These are phyloP conservation scores for Cepaea hortensis DNA, from an alignment of 2,888 invertebrate species.

Conservation along the genomic window DNA sequence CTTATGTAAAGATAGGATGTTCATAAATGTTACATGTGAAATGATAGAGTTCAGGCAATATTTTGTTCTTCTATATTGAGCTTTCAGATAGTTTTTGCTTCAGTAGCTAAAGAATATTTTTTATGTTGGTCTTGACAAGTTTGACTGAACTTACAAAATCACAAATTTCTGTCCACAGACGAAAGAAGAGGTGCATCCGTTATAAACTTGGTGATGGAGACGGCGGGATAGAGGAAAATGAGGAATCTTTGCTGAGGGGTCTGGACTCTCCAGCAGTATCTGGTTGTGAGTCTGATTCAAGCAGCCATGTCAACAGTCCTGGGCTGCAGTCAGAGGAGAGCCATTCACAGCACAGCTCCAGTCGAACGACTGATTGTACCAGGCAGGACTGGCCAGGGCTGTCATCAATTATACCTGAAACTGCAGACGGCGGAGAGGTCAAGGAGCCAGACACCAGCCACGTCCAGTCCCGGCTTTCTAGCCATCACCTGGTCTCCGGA, in stretches of 20 bases:
- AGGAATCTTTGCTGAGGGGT: constrained; percentile 19
- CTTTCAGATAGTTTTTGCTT: background rate
- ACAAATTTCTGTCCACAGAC: constrained; percentile 60
- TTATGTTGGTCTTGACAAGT: background rate
- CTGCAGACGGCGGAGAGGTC: constrained; percentile 33
- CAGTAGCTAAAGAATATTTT: too few relatives aligned
- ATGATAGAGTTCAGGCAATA: too few relatives aligned
- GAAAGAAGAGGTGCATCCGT: constrained; percentile 79
- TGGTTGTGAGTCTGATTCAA: constrained; percentile 50
- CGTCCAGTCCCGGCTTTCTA: background rate
- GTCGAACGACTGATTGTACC: background rate
- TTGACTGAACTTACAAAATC: background rate
- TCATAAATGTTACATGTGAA: background rate
- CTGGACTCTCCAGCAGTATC: constrained; percentile 40
- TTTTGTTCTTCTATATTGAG: too few relatives aligned
- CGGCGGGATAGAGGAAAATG: constrained; percentile 36
- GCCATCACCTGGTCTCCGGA: constrained; percentile 5
- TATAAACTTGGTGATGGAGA: constrained; percentile 68
- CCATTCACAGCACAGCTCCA: background rate
- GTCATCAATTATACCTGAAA: constrained; percentile 39
- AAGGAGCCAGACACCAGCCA: background rate
- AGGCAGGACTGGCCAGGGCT: background rate
- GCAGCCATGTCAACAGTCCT: constrained; percentile 41
- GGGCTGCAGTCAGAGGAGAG: background rate
- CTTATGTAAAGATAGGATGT: too few relatives aligned